These are phyloP conservation scores for Pitangus sulphuratus DNA, from an alignment of 2,797 vertebrate species.

Conservation along the genomic window DNA sequence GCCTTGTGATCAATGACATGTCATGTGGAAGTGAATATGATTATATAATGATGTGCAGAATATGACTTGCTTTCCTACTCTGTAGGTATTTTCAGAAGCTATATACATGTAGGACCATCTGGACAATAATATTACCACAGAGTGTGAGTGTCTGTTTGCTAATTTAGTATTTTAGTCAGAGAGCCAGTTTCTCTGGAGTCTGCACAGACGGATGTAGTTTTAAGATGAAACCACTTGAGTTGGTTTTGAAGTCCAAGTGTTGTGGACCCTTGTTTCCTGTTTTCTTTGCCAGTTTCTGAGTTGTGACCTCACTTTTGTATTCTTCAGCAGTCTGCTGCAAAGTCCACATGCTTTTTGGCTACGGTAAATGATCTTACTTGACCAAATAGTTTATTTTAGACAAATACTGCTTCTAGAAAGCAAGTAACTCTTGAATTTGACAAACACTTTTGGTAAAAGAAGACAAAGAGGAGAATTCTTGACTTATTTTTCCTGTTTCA, in stretches of 20 bases:
- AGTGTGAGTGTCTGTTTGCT: background rate
- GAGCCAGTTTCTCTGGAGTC: background rate
- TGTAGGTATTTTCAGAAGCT: slow-evolving; percentile 28
- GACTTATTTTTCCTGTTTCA: background rate
- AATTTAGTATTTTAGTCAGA: background rate
- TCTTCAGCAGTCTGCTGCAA: background rate
- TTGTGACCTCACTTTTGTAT: background rate
- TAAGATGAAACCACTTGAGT: background rate
- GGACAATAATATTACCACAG: background rate
- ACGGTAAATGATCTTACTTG: background rate
- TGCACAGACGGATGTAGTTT: background rate
- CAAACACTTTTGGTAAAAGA: background rate
- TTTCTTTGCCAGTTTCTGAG: background rate
- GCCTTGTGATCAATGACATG: background rate
- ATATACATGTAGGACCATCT: background rate
- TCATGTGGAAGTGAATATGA: background rate
- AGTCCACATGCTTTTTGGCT: background rate
- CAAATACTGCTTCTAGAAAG: background rate
- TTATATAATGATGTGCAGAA: background rate
- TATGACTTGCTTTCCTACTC: background rate
- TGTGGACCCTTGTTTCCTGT: background rate
- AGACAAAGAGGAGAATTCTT: background rate
- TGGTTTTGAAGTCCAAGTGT: background rate
- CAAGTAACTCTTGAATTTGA: background rate
- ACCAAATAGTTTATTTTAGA: background rate